These are phyloP conservation scores for Invenusta paracnida DNA, from an alignment of 2,888 invertebrate species.

Conservation along the genomic window DNA sequence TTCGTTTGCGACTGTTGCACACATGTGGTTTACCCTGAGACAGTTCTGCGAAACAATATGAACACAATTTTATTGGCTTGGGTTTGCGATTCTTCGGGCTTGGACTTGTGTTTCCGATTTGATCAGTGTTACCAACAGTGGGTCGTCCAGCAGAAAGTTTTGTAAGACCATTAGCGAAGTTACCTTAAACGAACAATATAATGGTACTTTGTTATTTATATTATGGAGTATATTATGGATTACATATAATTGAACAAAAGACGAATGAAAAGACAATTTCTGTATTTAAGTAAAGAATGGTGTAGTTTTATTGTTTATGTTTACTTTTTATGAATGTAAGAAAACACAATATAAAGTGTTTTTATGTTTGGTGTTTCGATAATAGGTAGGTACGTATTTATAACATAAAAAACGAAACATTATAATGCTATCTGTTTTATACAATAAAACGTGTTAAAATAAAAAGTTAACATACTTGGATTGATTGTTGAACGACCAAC, in stretches of 20 bases:
- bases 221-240: neutral
- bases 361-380: neutral
- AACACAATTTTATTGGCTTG: neutral
- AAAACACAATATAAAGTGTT: neutral
- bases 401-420: neutral
- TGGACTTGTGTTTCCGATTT: neutral
- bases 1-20: neutral
- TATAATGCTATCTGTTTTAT: neutral
- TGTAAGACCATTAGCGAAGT: neutral
- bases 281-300: neutral
- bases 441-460: neutral
- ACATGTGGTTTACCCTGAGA: neutral
- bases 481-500: neutral
- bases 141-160: neutral
- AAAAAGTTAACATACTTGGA: neutral
- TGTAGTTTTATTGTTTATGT: neutral
- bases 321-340: neutral
- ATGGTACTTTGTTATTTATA: neutral
- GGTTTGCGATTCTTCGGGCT: too few relatives aligned
- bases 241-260: neutral
- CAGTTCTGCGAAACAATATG: neutral
- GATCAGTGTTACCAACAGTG: neutral
- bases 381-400: neutral
- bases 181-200: neutral
- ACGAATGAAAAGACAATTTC: neutral